A percentile compares a stretch with the other conserved stretches of the same genome.
Conservation (phyloP, 2,888 invertebrate genomes). For the Eristalis arbustorum region DNA sequence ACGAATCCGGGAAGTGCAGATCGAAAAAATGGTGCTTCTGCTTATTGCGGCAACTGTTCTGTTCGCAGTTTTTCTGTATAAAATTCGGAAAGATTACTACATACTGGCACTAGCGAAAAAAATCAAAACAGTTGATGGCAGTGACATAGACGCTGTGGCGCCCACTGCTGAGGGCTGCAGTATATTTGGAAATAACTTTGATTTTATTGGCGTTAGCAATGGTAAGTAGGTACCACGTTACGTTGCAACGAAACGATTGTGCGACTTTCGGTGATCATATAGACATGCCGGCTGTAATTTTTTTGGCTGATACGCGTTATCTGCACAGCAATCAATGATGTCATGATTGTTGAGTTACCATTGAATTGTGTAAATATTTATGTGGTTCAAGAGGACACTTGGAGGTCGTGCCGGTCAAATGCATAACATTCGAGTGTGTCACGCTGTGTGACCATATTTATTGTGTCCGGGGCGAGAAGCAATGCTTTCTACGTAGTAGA, state of each 20-base stretch:
- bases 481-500: no score
- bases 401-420: no score
- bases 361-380: no score
- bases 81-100: slow-evolving; percentile 10
- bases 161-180: slow-evolving; percentile 71
- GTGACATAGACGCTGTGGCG: slow-evolving; percentile 71
- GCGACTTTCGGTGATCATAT: not conserved
- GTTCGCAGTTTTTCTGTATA: not conserved
- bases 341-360: not conserved
- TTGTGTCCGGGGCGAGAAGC: no score
- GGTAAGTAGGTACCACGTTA: slow-evolving; percentile 57
- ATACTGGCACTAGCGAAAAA: slow-evolving; percentile 10
- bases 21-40: slow-evolving; percentile 6
- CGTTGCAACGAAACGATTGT: not conserved
- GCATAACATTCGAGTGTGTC: not conserved
- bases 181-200: slow-evolving; percentile 76
- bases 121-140: slow-evolving; percentile 74
- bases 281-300: not conserved
- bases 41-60: slow-evolving; percentile 17
- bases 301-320: not conserved
- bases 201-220: slow-evolving; percentile 71
- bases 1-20: not conserved
- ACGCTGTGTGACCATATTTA: not conserved
- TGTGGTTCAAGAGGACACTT: no score
- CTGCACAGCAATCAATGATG: not conserved